These are phyloP conservation scores for Callimorpha dominula DNA, from an alignment of 2,888 invertebrate species.

Conservation along the genomic window DNA sequence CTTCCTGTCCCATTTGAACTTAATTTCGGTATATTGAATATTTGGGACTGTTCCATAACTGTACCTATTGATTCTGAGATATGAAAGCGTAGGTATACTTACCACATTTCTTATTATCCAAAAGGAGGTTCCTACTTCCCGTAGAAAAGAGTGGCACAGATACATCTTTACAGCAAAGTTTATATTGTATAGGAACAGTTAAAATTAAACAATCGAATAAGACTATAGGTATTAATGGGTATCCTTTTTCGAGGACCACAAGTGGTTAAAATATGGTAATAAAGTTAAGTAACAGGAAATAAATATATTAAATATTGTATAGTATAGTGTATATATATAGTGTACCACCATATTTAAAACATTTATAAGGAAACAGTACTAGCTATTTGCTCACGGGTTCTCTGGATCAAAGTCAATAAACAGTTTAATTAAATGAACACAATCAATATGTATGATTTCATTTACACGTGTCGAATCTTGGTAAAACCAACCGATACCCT, in stretches of 20 bases:
- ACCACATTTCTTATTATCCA: no score
- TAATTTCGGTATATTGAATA: no score
- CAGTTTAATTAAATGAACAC: neutral
- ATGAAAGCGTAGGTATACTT: no score
- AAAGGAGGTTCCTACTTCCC: no score
- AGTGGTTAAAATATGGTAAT: neutral
- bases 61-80: no score
- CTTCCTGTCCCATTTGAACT: no score
- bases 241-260: neutral
- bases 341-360: neutral
- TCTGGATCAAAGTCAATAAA: neutral
- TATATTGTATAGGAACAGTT: no score
- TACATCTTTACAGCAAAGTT: no score
- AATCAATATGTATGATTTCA: neutral
- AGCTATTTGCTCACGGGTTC: neutral
- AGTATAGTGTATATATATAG: no score
- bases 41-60: no score
- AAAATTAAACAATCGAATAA: no score
- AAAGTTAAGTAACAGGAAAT: neutral
- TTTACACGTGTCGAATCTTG: neutral
- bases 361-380: neutral
- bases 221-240: neutral
- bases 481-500: neutral
- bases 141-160: no score
- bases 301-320: neutral